Evolutionary conservation across 23 tunicate genomes (phyloP), one percentile per base, ranked within the genome.

Genomic region (Trididemnum miniatum): DNA sequence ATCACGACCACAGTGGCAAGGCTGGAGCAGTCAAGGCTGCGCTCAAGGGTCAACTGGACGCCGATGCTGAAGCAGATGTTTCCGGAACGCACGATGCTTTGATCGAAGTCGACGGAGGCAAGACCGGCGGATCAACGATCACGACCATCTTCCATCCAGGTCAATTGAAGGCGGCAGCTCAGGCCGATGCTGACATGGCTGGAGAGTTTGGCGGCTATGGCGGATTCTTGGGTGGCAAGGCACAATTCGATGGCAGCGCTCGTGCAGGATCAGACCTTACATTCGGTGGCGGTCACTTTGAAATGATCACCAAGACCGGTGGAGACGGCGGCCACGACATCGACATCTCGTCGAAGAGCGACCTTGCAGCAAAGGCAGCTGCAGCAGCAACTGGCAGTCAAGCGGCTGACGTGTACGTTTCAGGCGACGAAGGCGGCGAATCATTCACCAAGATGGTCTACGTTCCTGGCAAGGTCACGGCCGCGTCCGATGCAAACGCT

Each of bases 331-430:
- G 75, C 22, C 5, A 12, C 7, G n/a, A 31, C 15, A 22, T 67
- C 18, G 75, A 67, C 75, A 2, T 67, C 25, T 67, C 75, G 38
- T 7, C 75, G 7, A 33, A 67, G 75, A 32, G 38, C 38, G 75
- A 33, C n/a, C 75, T 31, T 31, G 37, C 75, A 32, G 75, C 75
- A 7, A 33, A 33, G 37, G 75, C 75, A 12, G 75, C 3, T n/a
- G 75, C 75, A 31, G 38, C 18, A 31, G 75, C 75, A 67, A 67
- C 38, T 38, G 75, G 75, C 75, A 67, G 75, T 24, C 75, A 67
- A 7, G 75, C 7, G 4, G 75, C 75, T 4, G 75, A 67, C 37
- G 37, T 67, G 12, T 30, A 30, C 7, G 75, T 67, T 12, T 12
- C 22, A 9, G 38, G 38, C 75, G 75, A 32, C 75, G 38, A 22